Evolutionary conservation across 2,113 vertebrate species (phyloP), one percentile per base, ranked within the genome.

Genomic region (Corythaixoides concolor): DNA sequence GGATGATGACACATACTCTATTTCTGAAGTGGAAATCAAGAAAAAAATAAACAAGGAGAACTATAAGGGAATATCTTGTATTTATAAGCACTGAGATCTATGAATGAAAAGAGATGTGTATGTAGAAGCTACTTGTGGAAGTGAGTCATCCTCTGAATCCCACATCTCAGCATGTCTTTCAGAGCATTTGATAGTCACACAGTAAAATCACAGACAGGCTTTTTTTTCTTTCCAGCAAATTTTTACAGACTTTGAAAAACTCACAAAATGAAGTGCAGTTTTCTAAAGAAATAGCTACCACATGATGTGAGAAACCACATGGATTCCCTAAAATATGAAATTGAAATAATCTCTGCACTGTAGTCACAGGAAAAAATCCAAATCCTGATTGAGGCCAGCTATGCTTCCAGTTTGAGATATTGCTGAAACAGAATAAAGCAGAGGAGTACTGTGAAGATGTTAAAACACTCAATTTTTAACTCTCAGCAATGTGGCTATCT

Each of bases 391-490:
- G 5, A 95, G 53, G 53, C 12, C 13, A 82, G 4, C n/a, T 41
- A 9, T 32, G 6, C n/a, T 86, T 94, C 55, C 60, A 74, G n/a
- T 70, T 3, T 74, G 39, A 88, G 74, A 69, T 88, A 93, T 47
- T 81, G 52, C 26, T 78, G 59, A 84, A 41, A 55, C 43, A 90
- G 50, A 53, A 63, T 81, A 86, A 60, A 77, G 30, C n/a, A 88
- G 9, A 85, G 23, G 6, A 90, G 11, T 43, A 77, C 55, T 88
- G 8, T 81, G 82, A 92, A 90, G 68, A 67, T 63, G 12, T 69
- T 77, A 52, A 84, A 92, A 47, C 68, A 91, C 75, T 69, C 85
- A 1, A 84, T 96, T 93, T 97, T 88, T 90, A 92, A 94, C 47
- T 4, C 43, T 90, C 8, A 4, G 26, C 22, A 62, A 4, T 32